Evolutionary conservation across 2,797 vertebrate species (phyloP).

Genomic region (Peromyscus eremicus): DNA sequence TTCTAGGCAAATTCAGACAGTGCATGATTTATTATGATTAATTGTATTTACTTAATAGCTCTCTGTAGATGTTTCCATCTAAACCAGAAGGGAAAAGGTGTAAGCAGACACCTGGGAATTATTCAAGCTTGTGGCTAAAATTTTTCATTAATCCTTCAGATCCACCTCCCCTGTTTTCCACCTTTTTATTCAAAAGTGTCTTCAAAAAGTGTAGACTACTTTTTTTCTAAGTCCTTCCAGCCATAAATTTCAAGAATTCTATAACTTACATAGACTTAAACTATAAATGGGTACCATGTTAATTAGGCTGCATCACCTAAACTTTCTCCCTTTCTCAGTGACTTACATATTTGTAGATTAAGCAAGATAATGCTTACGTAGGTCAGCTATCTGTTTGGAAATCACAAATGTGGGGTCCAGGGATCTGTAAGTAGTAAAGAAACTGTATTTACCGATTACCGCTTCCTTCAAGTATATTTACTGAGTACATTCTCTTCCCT

Average conservation of each 20-base stretch:
- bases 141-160: slow-evolving; percentile 57
- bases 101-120: slow-evolving; percentile 56
- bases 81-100: slow-evolving; percentile 30
- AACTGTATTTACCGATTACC: background rate
- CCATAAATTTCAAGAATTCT: slow-evolving; percentile 46
- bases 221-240: slow-evolving; percentile 37
- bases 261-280: background rate
- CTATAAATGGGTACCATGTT: slow-evolving; percentile 9
- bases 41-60: slow-evolving; percentile 69
- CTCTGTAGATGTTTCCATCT: slow-evolving; percentile 58
- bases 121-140: slow-evolving; percentile 49
- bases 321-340: slow-evolving; percentile 4
- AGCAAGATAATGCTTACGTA: slow-evolving; percentile 20
- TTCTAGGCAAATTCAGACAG: slow-evolving; percentile 83
- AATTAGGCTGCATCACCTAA: slow-evolving; percentile 2
- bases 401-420: slow-evolving; percentile 21
- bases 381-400: slow-evolving; percentile 44
- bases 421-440: slow-evolving; percentile 20
- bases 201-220: background rate
- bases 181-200: slow-evolving; percentile 47
- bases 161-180: slow-evolving; percentile 41
- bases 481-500: background rate
- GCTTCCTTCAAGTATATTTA: slow-evolving; percentile 23
- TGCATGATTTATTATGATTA: slow-evolving; percentile 86
- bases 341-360: slow-evolving; percentile 38